phyloP scores from a whole-genome alignment of 2,797 vertebrate genomes.

The Taeniopygia guttata region DNA sequence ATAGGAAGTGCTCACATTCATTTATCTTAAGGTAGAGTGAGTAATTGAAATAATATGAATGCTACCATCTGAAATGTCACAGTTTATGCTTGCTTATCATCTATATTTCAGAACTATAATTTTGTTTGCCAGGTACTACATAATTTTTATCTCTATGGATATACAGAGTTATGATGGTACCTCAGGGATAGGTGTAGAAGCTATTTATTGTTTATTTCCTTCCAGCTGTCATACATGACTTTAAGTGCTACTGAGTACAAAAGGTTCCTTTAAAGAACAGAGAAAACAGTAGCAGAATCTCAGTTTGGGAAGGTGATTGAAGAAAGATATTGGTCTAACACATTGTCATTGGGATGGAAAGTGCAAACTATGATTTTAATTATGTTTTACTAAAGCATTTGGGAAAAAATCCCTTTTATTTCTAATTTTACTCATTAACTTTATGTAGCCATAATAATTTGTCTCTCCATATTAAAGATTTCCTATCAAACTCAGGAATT shows the following conservation, averaged over 20 bases:
- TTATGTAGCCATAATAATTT: neutral
- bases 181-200: slow-evolving; percentile 79
- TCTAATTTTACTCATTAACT: neutral
- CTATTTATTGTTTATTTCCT: slow-evolving; percentile 77
- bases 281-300: neutral
- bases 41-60: slow-evolving; percentile 72
- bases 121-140: slow-evolving; percentile 80
- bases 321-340: neutral
- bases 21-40: slow-evolving; percentile 73
- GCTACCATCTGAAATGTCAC: slow-evolving; percentile 63
- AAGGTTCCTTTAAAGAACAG: neutral
- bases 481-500: neutral
- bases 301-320: neutral
- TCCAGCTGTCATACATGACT: slow-evolving; percentile 74
- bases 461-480: neutral
- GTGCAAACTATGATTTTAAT: neutral
- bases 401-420: neutral
- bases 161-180: slow-evolving; percentile 76
- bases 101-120: slow-evolving; percentile 78
- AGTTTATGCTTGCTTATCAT: slow-evolving; percentile 75
- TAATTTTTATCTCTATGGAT: slow-evolving; percentile 77
- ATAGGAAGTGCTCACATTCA: slow-evolving; percentile 69
- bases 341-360: neutral
- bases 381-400: neutral
- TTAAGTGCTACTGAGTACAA: neutral